Evolutionary conservation across 1,140 invertebrate genomes (phyloP).

Genomic region (Cardiocondyla obscurior): DNA sequence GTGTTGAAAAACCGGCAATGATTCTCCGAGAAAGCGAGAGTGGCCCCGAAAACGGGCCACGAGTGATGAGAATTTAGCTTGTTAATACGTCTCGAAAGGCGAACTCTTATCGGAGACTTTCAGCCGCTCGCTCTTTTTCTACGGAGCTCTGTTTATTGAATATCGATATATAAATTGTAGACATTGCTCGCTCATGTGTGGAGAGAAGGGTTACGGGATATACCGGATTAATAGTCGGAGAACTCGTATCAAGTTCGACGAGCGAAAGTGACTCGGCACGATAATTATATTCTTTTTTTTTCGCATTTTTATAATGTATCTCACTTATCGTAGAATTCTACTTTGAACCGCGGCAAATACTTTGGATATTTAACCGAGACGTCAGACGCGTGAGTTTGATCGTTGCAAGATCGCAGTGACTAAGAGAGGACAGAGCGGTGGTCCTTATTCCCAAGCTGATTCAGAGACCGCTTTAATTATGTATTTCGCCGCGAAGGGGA

Average conservation of each 20-base stretch:
- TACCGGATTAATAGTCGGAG: conserved; percentile 22
- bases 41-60: background rate
- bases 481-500: conserved; percentile 49
- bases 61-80: conserved; percentile 28
- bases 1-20: conserved; percentile 7
- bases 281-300: too few relatives aligned
- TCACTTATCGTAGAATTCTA: background rate
- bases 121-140: background rate
- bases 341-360: background rate
- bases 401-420: background rate
- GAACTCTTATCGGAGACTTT: background rate
- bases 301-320: background rate
- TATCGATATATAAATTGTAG: conserved; percentile 2
- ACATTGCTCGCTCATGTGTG: conserved; percentile 9
- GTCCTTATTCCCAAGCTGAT: conserved; percentile 61
- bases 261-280: conserved; percentile 13
- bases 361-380: background rate
- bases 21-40: conserved; percentile 20
- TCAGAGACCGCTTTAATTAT: conserved; percentile 65
- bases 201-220: conserved; percentile 20
- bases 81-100: background rate
- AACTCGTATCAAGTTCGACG: conserved; percentile 19
- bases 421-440: background rate
- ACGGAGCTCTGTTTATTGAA: background rate
- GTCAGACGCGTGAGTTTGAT: background rate